Evolutionary conservation across 2,888 invertebrate genomes (phyloP).

Genomic region (Troides aeacus): DNA sequence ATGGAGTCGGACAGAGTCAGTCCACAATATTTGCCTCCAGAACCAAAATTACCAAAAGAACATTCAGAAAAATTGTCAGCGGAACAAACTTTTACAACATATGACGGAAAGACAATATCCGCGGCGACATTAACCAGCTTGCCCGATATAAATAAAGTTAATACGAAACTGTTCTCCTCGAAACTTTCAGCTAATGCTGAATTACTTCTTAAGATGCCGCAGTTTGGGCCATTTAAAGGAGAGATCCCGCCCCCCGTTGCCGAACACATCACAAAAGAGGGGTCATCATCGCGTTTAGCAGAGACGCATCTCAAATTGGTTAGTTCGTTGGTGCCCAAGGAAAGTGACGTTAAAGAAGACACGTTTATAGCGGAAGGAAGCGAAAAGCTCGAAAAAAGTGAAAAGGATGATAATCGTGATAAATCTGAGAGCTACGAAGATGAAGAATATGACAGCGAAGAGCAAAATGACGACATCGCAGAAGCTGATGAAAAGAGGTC

Average conservation of each 20-base stretch:
- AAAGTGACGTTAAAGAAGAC: constrained; percentile 40
- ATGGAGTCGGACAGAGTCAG: constrained; percentile 86
- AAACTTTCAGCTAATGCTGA: constrained; percentile 75
- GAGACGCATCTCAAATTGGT: constrained; percentile 68
- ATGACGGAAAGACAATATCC: constrained; percentile 87
- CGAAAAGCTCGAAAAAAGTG: constrained; percentile 45
- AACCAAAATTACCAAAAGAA: constrained; percentile 71
- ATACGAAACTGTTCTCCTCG: constrained; percentile 62
- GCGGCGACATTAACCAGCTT: constrained; percentile 82
- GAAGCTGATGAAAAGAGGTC: constrained; percentile 41
- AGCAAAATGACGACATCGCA: constrained; percentile 35
- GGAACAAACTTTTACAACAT: constrained; percentile 82
- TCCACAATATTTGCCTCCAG: constrained; percentile 87
- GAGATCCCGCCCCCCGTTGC: constrained; percentile 81
- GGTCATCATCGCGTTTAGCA: constrained; percentile 33
- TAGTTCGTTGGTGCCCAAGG: constrained; percentile 45
- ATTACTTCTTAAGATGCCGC: constrained; percentile 83
- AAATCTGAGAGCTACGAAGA: constrained; percentile 29
- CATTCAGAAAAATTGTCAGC: constrained; percentile 66
- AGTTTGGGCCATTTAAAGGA: constrained; percentile 87
- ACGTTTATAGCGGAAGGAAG: constrained; percentile 55
- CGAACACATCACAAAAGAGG: constrained; percentile 46
- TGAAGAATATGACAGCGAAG: constrained; percentile 43
- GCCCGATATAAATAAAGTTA: constrained; percentile 61
- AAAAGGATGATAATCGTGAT: constrained; percentile 31